Conservation (phyloP, 2,797 vertebrate genomes). For the Delichon dasypus region DNA sequence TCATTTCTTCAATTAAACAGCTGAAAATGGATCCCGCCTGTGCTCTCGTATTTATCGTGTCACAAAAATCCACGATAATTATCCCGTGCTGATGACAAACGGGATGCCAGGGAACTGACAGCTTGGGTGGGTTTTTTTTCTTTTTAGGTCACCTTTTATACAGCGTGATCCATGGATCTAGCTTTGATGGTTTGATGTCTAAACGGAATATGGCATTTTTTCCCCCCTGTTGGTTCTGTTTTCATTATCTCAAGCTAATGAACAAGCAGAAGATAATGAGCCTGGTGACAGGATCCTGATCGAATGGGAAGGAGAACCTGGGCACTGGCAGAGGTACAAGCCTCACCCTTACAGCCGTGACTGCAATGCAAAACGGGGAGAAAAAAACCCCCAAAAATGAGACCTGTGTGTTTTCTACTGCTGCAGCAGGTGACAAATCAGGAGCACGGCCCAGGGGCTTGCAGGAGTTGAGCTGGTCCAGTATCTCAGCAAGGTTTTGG, state of each 20-base stretch:
- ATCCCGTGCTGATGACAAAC: conserved; percentile 59
- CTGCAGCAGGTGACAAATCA: neutral
- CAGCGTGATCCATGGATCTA: neutral
- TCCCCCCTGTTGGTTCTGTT: neutral
- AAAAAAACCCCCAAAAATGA: neutral
- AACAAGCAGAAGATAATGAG: neutral
- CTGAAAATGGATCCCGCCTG: conserved; percentile 70
- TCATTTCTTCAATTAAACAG: conserved; percentile 71
- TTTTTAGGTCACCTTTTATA: neutral
- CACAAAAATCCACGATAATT: conserved; percentile 66
- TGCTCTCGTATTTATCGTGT: conserved; percentile 55
- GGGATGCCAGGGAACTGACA: conserved; percentile 4
- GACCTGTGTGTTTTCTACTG: too few species aligned
- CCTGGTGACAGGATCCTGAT: neutral
- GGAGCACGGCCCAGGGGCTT: neutral
- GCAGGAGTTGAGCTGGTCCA: neutral
- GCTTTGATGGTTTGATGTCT: neutral
- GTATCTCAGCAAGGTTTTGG: neutral
- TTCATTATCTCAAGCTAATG: neutral
- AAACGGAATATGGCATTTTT: neutral
- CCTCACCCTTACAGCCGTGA: neutral
- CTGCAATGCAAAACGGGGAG: neutral
- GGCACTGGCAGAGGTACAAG: neutral
- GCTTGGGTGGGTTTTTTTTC: neutral
- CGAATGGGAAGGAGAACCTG: neutral